These are phyloP conservation scores for Meriones unguiculatus DNA, from an alignment of 2,113 vertebrate species.

Conservation along the genomic window DNA sequence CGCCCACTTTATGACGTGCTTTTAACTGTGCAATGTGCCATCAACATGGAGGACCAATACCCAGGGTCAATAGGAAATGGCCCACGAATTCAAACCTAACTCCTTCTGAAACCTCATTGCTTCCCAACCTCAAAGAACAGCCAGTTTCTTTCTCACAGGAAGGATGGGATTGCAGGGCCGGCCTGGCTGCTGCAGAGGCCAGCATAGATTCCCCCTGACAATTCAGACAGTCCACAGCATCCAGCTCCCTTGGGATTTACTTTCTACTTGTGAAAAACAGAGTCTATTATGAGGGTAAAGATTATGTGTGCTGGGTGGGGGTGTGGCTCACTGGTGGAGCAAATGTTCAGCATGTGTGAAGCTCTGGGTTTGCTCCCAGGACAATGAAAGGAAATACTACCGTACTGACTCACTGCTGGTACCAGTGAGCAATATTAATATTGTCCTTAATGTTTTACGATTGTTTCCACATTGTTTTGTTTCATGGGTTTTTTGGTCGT, in stretches of 20 bases:
- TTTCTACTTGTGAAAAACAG: neutral
- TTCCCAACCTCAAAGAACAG: neutral
- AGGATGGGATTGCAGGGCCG: neutral
- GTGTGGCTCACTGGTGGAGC: neutral
- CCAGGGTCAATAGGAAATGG: neutral
- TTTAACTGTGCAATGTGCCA: neutral
- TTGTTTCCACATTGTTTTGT: neutral
- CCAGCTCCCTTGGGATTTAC: no score
- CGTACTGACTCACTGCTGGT: no score
- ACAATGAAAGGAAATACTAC: neutral
- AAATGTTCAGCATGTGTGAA: neutral
- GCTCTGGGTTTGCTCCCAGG: neutral
- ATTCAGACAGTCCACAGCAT: neutral
- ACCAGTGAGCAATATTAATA: neutral
- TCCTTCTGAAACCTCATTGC: neutral
- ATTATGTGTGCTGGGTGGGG: neutral
- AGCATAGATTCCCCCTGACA: neutral
- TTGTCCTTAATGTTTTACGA: neutral
- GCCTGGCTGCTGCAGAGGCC: fast-evolving
- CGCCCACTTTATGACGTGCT: neutral
- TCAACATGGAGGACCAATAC: neutral
- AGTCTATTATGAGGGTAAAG: neutral
- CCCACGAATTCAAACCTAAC: no score
- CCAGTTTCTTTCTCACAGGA: neutral
- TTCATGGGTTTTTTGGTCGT: neutral